Conservation (phyloP, 2,113 vertebrate genomes). For the Helogale parvula region DNA sequence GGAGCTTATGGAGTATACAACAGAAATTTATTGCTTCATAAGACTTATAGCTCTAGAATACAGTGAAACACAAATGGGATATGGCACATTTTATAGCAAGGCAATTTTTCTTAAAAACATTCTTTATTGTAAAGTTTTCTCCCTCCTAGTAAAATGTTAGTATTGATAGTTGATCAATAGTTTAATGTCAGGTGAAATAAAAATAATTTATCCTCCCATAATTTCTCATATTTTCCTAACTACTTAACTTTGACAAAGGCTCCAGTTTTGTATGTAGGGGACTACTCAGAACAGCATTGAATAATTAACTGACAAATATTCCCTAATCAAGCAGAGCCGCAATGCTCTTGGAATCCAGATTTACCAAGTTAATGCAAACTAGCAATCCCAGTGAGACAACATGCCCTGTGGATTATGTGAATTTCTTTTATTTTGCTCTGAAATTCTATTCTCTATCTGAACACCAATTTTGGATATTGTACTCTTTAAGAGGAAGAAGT, state of each 20-base stretch:
- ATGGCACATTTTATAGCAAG: conserved; percentile 43
- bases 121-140: conserved; percentile 39
- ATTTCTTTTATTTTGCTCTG: not conserved
- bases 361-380: not conserved
- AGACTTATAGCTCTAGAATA: conserved; percentile 50
- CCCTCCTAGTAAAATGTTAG: conserved; percentile 41
- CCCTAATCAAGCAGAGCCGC: not conserved
- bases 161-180: not conserved
- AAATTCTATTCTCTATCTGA: not conserved
- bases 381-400: not conserved
- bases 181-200: conserved; percentile 23
- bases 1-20: conserved; percentile 53
- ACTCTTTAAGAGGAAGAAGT: not conserved
- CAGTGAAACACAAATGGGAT: conserved; percentile 46
- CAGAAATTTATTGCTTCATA: conserved; percentile 68
- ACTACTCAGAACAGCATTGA: not conserved
- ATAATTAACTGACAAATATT: not conserved
- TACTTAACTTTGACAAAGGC: not conserved
- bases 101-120: conserved; percentile 49
- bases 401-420: not conserved
- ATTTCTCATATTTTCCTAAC: not conserved
- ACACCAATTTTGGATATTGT: not conserved
- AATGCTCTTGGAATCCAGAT: not conserved
- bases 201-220: conserved; percentile 7
- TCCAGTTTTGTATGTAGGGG: not conserved